Evolutionary conservation across 2,113 vertebrate genomes (phyloP).

Genomic region (Balaenoptera acutorostrata): DNA sequence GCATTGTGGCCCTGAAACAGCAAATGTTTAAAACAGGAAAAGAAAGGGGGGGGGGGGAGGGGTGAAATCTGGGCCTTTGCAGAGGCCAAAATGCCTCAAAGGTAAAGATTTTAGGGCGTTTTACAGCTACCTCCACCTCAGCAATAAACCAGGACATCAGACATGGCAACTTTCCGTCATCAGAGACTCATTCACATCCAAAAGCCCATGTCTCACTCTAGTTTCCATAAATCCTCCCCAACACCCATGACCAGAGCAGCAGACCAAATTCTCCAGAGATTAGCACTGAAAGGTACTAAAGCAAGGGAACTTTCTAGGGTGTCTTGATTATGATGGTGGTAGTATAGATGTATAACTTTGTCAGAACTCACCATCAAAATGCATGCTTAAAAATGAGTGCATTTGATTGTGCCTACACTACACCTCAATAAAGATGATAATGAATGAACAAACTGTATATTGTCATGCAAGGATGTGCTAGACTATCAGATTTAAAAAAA

Average conservation of each 20-base stretch:
- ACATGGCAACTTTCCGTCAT: neutral
- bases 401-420: neutral
- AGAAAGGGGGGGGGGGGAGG: too few relatives aligned
- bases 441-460: neutral
- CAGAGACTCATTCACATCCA: neutral
- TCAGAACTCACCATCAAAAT: neutral
- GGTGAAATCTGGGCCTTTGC: neutral
- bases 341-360: neutral
- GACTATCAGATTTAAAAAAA: neutral
- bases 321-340: neutral
- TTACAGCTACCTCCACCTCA: neutral
- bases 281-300: neutral
- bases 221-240: neutral
- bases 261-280: neutral
- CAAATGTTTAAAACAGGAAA: neutral
- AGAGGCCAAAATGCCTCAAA: neutral
- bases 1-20: conserved; percentile 23
- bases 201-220: neutral
- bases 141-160: neutral
- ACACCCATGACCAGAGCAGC: neutral
- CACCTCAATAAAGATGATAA: neutral
- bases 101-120: neutral
- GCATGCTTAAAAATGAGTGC: neutral
- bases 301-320: neutral
- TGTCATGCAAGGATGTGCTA: too few relatives aligned